phyloP scores from a whole-genome alignment of 2,797 vertebrate genomes.

The Melanotaenia pygmaea region DNA sequence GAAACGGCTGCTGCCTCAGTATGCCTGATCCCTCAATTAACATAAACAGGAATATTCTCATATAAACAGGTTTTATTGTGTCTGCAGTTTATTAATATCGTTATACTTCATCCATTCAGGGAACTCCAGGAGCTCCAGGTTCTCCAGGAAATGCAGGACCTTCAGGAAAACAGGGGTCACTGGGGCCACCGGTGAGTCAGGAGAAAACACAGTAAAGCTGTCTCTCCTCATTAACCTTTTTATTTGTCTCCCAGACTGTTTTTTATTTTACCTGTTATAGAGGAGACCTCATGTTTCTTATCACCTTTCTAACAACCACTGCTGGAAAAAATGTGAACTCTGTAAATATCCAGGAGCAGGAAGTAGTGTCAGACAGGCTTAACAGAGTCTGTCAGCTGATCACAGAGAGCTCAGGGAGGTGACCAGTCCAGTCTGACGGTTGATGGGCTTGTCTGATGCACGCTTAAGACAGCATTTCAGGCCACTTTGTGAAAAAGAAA shows the following conservation, averaged over 20 bases:
- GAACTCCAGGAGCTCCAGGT: too few species aligned
- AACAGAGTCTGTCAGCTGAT: conserved; percentile 2
- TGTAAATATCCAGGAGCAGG: conserved; percentile 9
- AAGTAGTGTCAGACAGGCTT: conserved; percentile 31
- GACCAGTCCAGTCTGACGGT: neutral
- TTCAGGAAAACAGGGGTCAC: too few species aligned
- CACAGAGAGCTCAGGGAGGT: neutral
- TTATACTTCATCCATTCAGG: too few species aligned
- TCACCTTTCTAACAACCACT: neutral
- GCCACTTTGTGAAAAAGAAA: neutral
- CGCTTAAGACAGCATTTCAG: neutral
- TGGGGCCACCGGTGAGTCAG: conserved; percentile 84
- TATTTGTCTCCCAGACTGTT: neutral
- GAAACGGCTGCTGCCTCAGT: too few species aligned
- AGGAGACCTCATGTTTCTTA: neutral
- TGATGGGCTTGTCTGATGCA: neutral
- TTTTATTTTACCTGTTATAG: neutral
- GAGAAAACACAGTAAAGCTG: conserved; percentile 39
- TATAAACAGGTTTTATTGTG: too few species aligned
- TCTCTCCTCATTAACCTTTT: neutral
- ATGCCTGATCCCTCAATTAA: too few species aligned
- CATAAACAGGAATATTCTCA: too few species aligned
- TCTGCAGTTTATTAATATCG: too few species aligned
- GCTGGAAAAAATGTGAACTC: neutral
- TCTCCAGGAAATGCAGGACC: too few species aligned